A percentile compares a stretch with the other conserved stretches of the same genome.
These are phyloP conservation scores for Turritopsis rubra DNA, from an alignment of 30 jellyfish, hydroid and myxozoan genomes.

Conservation along the genomic window DNA sequence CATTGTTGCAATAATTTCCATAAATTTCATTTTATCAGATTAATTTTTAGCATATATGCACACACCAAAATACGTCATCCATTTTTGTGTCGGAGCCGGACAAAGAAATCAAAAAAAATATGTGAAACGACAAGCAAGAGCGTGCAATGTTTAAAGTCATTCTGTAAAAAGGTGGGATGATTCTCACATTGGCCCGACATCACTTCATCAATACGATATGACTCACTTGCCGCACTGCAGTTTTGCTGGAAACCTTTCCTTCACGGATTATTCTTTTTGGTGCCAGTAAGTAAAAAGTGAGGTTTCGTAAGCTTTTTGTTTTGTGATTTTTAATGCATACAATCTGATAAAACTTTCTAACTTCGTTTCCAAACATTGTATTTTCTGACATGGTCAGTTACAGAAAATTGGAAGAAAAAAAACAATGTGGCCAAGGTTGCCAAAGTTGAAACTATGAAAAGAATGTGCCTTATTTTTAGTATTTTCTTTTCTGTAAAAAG, in stretches of 20 bases:
- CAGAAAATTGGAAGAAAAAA: not conserved
- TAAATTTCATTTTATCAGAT: not conserved
- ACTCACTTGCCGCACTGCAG: not conserved
- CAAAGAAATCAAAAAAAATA: not conserved
- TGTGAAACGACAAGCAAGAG: not conserved
- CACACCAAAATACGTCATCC: not conserved
- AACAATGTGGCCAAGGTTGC: not conserved
- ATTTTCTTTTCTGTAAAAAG: not conserved
- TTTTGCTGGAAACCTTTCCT: not conserved
- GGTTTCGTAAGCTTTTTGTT: not conserved
- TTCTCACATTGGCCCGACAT: not conserved
- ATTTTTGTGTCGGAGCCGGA: not conserved
- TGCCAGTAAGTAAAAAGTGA: not conserved
- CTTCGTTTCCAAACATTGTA: not conserved
- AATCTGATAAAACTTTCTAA: not conserved
- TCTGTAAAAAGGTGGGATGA: not conserved
- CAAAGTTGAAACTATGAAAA: not conserved
- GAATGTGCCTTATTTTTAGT: not conserved
- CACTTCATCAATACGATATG: not conserved
- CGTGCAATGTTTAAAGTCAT: too few species aligned
- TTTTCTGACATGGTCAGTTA: not conserved
- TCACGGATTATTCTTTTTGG: not conserved
- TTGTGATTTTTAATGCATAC: not conserved
- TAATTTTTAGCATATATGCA: not conserved
- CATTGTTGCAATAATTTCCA: not conserved